Conservation (phyloP, 2,113 vertebrate genomes). For the Sylvietta virens region DNA sequence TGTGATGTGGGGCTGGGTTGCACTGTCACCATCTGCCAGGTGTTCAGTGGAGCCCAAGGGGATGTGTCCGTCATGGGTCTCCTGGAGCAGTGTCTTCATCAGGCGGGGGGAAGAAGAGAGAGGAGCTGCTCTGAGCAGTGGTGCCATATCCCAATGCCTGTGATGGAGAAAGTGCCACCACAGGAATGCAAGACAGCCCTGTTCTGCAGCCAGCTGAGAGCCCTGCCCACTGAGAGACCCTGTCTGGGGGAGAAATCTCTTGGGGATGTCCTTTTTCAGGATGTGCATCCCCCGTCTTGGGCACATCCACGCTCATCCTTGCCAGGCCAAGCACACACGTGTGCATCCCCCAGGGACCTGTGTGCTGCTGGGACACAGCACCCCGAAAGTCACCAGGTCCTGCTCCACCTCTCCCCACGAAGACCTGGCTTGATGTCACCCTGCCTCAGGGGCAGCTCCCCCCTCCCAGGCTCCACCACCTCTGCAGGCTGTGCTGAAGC, state of each 20-base stretch:
- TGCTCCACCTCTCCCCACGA: not conserved
- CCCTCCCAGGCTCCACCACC: not conserved
- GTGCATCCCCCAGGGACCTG: not conserved
- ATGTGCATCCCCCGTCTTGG: not conserved
- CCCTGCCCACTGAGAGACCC: not conserved
- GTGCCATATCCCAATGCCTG: not conserved
- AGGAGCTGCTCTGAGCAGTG: not conserved
- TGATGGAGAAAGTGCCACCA: not conserved
- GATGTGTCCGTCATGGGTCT: accelerated
- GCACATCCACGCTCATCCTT: accelerated
- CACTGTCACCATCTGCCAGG: not conserved
- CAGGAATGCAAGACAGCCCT: not conserved
- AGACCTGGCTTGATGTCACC: not conserved
- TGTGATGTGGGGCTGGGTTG: not conserved
- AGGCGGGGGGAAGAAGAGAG: not conserved
- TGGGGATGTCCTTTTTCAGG: not conserved
- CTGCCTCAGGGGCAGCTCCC: not conserved
- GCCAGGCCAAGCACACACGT: accelerated
- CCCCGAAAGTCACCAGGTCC: accelerated
- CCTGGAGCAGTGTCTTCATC: not conserved
- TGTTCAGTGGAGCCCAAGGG: not conserved
- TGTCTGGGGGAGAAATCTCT: no score
- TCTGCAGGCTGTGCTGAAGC: not conserved
- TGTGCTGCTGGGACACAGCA: not conserved
- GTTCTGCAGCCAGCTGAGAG: not conserved